Percentiles rank a stretch among this genome's conserved stretches.
Evolutionary conservation across 2,888 invertebrate species (phyloP).

Genomic region (Meghimatium bilineatum): DNA sequence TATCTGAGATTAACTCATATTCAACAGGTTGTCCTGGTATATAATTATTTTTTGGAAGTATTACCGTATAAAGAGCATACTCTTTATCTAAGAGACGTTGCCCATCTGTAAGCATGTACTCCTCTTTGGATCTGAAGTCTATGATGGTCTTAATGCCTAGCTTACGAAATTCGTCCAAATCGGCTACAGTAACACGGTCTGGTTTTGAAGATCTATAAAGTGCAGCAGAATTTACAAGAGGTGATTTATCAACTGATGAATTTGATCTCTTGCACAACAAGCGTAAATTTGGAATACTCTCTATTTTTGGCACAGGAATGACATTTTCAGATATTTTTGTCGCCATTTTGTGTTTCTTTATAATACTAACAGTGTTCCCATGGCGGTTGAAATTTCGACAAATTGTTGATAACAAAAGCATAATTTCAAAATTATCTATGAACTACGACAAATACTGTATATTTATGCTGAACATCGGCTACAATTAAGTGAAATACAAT

Average conservation of each 20-base stretch:
- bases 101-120: constrained; percentile 62
- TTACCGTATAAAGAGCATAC: constrained; percentile 61
- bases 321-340: neutral
- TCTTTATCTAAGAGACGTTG: constrained; percentile 60
- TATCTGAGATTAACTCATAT: neutral
- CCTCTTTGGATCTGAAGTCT: constrained; percentile 66
- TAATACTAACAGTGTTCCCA: too few species aligned
- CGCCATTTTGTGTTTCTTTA: constrained; percentile 4
- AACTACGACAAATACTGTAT: too few species aligned
- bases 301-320: constrained; percentile 29
- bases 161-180: constrained; percentile 57
- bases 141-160: constrained; percentile 65
- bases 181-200: constrained; percentile 61
- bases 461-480: too few species aligned
- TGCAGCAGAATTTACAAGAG: neutral
- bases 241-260: neutral
- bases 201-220: constrained; percentile 71
- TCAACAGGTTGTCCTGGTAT: constrained; percentile 22
- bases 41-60: constrained; percentile 49
- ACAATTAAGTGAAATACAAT: too few species aligned
- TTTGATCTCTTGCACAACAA: constrained; percentile 41
- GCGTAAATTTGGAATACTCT: constrained; percentile 55
- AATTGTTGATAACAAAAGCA: too few species aligned
- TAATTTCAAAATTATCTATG: too few species aligned
- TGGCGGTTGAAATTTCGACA: too few species aligned